Evolutionary conservation across 2,888 invertebrate species (phyloP).

Genomic region (Theretra japonica): DNA sequence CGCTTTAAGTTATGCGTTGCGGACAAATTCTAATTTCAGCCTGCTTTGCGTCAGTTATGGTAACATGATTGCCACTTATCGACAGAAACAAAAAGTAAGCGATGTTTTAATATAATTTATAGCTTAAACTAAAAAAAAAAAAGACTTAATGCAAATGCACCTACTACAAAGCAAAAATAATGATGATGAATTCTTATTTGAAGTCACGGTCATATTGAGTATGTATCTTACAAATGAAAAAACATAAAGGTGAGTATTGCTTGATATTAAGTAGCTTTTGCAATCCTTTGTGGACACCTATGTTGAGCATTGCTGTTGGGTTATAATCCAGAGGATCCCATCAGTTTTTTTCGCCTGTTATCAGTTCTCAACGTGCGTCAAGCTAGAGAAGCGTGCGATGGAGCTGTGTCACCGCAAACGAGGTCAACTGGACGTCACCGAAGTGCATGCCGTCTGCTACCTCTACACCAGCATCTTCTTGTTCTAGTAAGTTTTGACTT

Average conservation of each 20-base stretch:
- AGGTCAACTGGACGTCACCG: conserved; percentile 62
- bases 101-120: conserved; percentile 2
- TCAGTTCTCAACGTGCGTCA: conserved; percentile 59
- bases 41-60: conserved; percentile 82
- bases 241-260: no score
- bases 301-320: neutral
- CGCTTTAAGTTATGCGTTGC: conserved; percentile 80
- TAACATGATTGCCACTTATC: conserved; percentile 70
- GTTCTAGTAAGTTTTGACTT: conserved; percentile 59
- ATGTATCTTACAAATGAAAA: no score
- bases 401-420: conserved; percentile 62
- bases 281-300: no score
- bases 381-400: conserved; percentile 57
- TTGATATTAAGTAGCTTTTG: no score
- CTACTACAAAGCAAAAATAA: no score
- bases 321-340: no score
- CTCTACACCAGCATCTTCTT: conserved; percentile 68
- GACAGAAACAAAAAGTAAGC: conserved; percentile 54
- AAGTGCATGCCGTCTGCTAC: conserved; percentile 61
- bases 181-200: no score
- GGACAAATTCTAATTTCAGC: conserved; percentile 80
- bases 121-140: no score
- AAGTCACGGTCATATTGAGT: no score
- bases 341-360: conserved; percentile 2
- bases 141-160: no score